Base-by-base conservation (phyloP, 2,797 vertebrate species). In the Apogon talboti region DNA sequence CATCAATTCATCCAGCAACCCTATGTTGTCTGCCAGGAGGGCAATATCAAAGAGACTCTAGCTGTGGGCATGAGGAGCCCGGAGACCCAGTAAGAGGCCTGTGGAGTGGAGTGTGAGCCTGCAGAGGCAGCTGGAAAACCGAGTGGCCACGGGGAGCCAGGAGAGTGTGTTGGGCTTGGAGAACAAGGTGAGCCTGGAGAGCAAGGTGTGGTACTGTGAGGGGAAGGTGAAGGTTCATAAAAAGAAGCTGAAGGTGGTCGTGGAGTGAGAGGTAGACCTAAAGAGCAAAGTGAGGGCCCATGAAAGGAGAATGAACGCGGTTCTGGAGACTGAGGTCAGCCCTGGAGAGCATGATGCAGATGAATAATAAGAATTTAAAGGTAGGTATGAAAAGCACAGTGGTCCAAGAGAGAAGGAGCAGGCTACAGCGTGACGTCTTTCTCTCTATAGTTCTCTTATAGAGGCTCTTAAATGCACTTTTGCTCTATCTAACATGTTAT, bases 61-160 rank as follows among this genome's bases (percentile, higher is more conserved):
- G 90, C 87, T 89, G 87, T 90, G 89, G 89, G 90, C 88, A 85
- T 81, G 74, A 84, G 76, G 82, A 88, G 95, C 83, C 85, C 63
- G 84, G 86, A 88, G 88, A 89, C 77, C 77, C 41, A 90, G 67
- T 67, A 50, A 91, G 60, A 45, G 89, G 82, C 94, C 94, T 92
- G 92, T 93, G 95, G 95, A 95, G 94, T 90, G 93, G 90, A 92
- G 93, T 21, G 18, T 46, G 68, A 76, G 80, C 77, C 82, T 86
- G 76, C 68, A 78, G 70, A 83, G 66, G 74, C 73, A 53, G 75
- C 66, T 72, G 65, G 80, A 83, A 74, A 84, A 56, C 67, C 71
- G 38, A 73, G 75, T 60, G 87, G 79, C 74, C 81, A 77, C 55
- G 7, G 86, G 82, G 85, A 81, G 95, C 71, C 73, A 19, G 60